These are phyloP conservation scores for Drosophila repleta DNA, from an alignment of 1,140 invertebrate species.

Conservation along the genomic window DNA sequence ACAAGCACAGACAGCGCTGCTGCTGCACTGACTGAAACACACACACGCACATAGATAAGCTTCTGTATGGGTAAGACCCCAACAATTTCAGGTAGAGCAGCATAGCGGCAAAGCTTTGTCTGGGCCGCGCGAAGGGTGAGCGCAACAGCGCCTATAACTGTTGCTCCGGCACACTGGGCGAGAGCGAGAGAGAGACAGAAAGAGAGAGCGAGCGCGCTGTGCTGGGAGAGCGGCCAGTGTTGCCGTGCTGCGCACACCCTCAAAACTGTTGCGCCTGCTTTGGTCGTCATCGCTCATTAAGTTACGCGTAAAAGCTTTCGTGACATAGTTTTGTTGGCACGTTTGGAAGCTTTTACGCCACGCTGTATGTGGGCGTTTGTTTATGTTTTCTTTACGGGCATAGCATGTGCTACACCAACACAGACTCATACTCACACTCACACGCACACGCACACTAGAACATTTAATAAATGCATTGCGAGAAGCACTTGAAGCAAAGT, in stretches of 20 bases:
- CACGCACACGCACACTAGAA: slow-evolving; percentile 4
- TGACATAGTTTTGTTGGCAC: slow-evolving; percentile 67
- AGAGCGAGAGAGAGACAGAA: slow-evolving; percentile 24
- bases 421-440: slow-evolving; percentile 25
- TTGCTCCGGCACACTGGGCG: slow-evolving; percentile 48
- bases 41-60: background rate
- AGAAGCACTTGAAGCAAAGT: slow-evolving; percentile 59
- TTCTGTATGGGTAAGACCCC: slow-evolving; percentile 14
- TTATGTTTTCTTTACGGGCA: slow-evolving; percentile 68
- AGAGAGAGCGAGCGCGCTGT: background rate
- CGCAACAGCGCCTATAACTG: slow-evolving; percentile 61
- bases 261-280: slow-evolving; percentile 69
- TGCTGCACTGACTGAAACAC: slow-evolving; percentile 22
- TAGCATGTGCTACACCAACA: slow-evolving; percentile 66
- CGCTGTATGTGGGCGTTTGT: slow-evolving; percentile 67
- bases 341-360: slow-evolving; percentile 66
- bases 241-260: slow-evolving; percentile 53
- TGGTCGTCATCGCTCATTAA: slow-evolving; percentile 43
- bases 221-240: slow-evolving; percentile 55
- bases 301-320: slow-evolving; percentile 62
- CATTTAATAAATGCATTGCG: slow-evolving; percentile 24
- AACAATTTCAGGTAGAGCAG: slow-evolving; percentile 64
- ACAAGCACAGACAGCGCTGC: slow-evolving; percentile 6
- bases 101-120: slow-evolving; percentile 54
- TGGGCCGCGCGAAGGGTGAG: slow-evolving; percentile 61